Evolutionary conservation across 1,140 invertebrate genomes (phyloP).

Genomic region (Drosophila busckii): DNA sequence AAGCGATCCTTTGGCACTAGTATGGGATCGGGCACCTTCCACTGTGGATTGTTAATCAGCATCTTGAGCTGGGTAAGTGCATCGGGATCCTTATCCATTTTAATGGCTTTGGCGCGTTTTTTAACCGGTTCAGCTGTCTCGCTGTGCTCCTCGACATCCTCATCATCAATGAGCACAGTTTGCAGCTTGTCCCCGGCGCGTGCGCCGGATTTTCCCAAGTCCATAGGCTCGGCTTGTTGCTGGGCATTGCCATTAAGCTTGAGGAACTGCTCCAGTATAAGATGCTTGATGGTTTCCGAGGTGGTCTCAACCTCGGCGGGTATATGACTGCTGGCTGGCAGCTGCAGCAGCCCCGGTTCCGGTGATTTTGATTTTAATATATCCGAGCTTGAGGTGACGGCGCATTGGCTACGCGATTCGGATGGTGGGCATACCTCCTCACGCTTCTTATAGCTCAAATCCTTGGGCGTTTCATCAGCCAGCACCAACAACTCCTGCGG

Average conservation of each 20-base stretch:
- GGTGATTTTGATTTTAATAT: conserved; percentile 57
- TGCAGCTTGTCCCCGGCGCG: conserved; percentile 79
- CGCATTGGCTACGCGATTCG: conserved; percentile 72
- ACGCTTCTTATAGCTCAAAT: conserved; percentile 80
- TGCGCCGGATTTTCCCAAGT: conserved; percentile 82
- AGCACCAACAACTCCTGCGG: background rate
- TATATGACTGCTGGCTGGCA: conserved; percentile 58
- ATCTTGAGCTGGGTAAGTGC: conserved; percentile 86
- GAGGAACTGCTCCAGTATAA: conserved; percentile 74
- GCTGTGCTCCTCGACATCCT: conserved; percentile 79
- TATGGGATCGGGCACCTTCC: conserved; percentile 88
- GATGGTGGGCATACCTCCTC: conserved; percentile 75
- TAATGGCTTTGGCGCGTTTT: conserved; percentile 79
- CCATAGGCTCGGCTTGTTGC: conserved; percentile 83
- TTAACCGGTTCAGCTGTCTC: conserved; percentile 81
- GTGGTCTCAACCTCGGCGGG: conserved; percentile 65
- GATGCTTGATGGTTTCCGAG: conserved; percentile 72
- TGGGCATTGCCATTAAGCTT: conserved; percentile 58
- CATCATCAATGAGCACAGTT: conserved; percentile 69
- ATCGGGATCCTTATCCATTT: conserved; percentile 80
- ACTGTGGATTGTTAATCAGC: conserved; percentile 84
- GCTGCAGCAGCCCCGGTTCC: conserved; percentile 43
- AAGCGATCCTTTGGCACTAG: conserved; percentile 87
- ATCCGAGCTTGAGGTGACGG: conserved; percentile 69
- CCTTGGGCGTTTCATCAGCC: conserved; percentile 81